phyloP scores from a whole-genome alignment of 2,888 invertebrate genomes.

The Ochropleura leucogaster region DNA sequence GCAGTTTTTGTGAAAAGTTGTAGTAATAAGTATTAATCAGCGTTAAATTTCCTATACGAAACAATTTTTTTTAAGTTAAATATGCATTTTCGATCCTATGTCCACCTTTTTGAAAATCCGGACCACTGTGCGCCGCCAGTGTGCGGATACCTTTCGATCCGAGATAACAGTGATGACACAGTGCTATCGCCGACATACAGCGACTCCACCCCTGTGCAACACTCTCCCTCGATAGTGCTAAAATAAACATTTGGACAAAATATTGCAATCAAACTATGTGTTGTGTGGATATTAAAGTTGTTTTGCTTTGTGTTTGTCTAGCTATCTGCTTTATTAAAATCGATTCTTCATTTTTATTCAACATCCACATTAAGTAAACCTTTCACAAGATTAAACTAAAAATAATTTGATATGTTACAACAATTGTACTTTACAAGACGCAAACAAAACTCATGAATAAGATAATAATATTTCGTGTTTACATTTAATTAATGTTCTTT shows the following conservation, averaged over 20 bases:
- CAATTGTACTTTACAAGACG: conserved; percentile 16
- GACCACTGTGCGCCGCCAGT: too few relatives aligned
- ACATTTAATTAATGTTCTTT: conserved; percentile 55
- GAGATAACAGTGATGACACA: conserved; percentile 74
- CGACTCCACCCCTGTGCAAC: conserved; percentile 43
- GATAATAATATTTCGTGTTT: conserved; percentile 34
- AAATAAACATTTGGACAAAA: conserved; percentile 54
- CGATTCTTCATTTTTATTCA: neutral
- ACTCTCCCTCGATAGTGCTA: conserved; percentile 46
- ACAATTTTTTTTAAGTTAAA: too few relatives aligned
- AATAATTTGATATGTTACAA: neutral
- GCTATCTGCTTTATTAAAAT: conserved; percentile 18
- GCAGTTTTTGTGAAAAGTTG: too few relatives aligned
- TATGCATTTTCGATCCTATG: too few relatives aligned
- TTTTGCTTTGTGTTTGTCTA: conserved; percentile 4
- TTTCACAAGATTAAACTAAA: conserved; percentile 9
- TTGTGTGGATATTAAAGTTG: conserved; percentile 25
- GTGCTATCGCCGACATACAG: conserved; percentile 73
- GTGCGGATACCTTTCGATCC: conserved; percentile 59
- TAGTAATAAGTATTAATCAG: too few relatives aligned
- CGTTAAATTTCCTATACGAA: too few relatives aligned
- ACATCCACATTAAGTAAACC: neutral
- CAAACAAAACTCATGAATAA: conserved; percentile 39
- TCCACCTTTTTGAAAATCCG: too few relatives aligned
- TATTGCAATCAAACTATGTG: conserved; percentile 45